Percentiles rank a stretch among this genome's conserved stretches.
Evolutionary conservation across 2,888 invertebrate genomes (phyloP).

Genomic region (Athalia cordata): DNA sequence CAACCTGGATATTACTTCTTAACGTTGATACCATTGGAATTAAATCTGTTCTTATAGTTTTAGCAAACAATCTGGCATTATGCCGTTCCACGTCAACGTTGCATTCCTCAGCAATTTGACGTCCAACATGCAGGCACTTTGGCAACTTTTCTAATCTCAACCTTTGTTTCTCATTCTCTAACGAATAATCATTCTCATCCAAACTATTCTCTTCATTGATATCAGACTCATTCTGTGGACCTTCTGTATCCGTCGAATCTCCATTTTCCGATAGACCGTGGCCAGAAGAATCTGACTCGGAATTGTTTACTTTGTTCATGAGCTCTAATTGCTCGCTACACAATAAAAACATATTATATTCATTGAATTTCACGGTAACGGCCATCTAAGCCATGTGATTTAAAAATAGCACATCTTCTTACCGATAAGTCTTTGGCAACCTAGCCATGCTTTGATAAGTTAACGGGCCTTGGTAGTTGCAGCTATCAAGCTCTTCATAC

Average conservation of each 20-base stretch:
- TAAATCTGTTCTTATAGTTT: constrained; percentile 83
- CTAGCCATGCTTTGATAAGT: constrained; percentile 91
- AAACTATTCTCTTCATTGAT: constrained; percentile 64
- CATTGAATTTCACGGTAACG: too few species aligned
- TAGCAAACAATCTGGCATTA: constrained; percentile 89
- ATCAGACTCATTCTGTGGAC: constrained; percentile 67
- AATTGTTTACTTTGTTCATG: constrained; percentile 68
- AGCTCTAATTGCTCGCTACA: constrained; percentile 70
- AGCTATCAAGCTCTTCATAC: constrained; percentile 70
- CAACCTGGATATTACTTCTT: constrained; percentile 90
- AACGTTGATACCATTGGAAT: constrained; percentile 86
- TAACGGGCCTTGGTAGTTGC: constrained; percentile 88
- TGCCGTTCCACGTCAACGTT: constrained; percentile 91
- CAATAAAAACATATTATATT: background rate
- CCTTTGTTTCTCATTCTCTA: constrained; percentile 71
- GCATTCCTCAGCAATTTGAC: constrained; percentile 76
- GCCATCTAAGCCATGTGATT: background rate
- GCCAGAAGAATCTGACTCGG: constrained; percentile 70
- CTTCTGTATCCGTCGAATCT: constrained; percentile 70
- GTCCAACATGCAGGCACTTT: constrained; percentile 76
- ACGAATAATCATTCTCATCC: constrained; percentile 66
- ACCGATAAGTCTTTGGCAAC: constrained; percentile 88
- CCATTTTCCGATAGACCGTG: constrained; percentile 70
- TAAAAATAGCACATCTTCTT: constrained; percentile 49
- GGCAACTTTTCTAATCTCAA: constrained; percentile 76